These are phyloP conservation scores for Marmota flaviventris DNA, from an alignment of 2,113 vertebrate species.

Conservation along the genomic window DNA sequence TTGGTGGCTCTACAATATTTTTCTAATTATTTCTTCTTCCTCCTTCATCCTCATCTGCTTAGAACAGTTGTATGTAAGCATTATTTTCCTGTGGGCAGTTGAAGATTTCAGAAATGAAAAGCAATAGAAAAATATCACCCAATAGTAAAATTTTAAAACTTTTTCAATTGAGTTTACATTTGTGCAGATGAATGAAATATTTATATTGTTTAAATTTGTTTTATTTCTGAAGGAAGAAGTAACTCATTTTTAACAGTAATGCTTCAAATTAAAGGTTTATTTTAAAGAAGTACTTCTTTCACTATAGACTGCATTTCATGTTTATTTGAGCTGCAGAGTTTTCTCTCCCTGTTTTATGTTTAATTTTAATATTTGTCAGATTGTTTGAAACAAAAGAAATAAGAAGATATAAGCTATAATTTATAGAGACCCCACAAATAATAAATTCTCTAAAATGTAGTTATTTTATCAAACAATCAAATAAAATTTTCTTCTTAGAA, in stretches of 20 bases:
- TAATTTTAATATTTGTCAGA: constrained; percentile 66
- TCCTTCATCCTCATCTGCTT: neutral
- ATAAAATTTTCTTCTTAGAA: neutral
- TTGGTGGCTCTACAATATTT: neutral
- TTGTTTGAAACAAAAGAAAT: constrained; percentile 40
- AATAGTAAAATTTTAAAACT: neutral
- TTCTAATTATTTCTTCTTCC: neutral
- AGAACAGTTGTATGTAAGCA: neutral
- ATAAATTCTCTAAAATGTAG: neutral
- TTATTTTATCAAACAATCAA: neutral
- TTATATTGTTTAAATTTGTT: neutral
- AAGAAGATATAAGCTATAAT: neutral
- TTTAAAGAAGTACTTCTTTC: constrained; percentile 31
- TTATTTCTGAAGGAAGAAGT: neutral
- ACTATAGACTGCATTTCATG: neutral
- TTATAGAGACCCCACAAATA: neutral
- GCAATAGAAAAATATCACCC: neutral
- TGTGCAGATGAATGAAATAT: neutral
- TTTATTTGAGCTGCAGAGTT: constrained; percentile 23
- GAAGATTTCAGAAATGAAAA: constrained; percentile 4
- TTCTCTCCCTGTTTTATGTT: constrained; percentile 37
- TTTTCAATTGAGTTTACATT: neutral
- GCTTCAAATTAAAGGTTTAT: neutral
- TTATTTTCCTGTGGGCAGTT: neutral
- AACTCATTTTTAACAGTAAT: neutral